Base-by-base conservation (phyloP, 2,797 vertebrate species). In the Acanthiza pusilla region DNA sequence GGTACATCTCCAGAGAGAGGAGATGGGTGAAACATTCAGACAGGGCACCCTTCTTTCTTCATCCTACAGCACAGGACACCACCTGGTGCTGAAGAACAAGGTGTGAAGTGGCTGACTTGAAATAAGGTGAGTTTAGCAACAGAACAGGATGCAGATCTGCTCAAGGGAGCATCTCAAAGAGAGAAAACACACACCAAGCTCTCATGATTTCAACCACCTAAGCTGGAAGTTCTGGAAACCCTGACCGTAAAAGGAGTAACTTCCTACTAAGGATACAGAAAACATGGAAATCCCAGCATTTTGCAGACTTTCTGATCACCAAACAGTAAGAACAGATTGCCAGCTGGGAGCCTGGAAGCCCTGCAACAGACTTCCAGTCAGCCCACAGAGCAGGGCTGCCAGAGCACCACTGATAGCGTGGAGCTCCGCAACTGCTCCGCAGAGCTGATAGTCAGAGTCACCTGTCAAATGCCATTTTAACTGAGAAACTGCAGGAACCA, bases 401-500 rank as follows among this genome's bases (percentile, higher is more conserved):
- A 79, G 83, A 77, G 78, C 36, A 82, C 53, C 63, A 58, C 48
- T 2, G 4, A 42, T 55, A 67, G 74, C 4, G 0, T 30, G 27
- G 10, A 71, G 60, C 65, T 72, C 60, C 38, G 47, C 53, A 72
- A 67, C 58, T 61, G 29, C 63, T 77, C 70, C 48, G 32, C 10
- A 4, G 76, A 93, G 47, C 70, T 73, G 58, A 62, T 36, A 79
- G 32, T 72, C 79, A 72, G 51, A 76, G 79, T 89, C 79, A 96
- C 91, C 53, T 95, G 90, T 95, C 94, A 95, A 94, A 79, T 57
- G 17, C 48, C 57, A 79, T 96, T 94, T 91, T 84, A 68, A 73
- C 51, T 90, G 77, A 95, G 74, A 91, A 93, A 66, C 25, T 92
- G 75, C 84, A 96, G 87, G 47, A 93, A 89, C n/a, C 20, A 77